Percentiles rank a stretch among this genome's conserved stretches.
Conservation (phyloP, 2,113 vertebrate genomes). For the Nyctibius bracteatus region DNA sequence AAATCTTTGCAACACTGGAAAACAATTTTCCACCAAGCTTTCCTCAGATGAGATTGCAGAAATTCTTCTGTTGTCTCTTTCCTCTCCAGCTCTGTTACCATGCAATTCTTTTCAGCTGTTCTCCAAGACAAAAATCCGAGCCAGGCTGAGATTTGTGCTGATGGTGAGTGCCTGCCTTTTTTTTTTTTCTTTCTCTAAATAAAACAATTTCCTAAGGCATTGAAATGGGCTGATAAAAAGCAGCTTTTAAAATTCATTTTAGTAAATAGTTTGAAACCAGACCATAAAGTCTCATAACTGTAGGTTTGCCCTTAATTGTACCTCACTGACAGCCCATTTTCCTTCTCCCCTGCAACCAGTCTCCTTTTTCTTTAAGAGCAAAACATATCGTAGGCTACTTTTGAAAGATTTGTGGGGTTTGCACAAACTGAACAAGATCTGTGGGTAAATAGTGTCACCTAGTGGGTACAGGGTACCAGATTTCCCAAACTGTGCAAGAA, state of each 20-base stretch:
- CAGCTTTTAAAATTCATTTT: constrained; percentile 57
- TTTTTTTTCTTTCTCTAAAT: neutral
- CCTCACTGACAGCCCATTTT: constrained; percentile 49
- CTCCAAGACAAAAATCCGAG: constrained; percentile 32
- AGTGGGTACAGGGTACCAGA: constrained; percentile 38
- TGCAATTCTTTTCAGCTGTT: neutral
- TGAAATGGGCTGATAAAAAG: constrained; percentile 40
- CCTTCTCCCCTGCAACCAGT: constrained; percentile 20
- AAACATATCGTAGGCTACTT: constrained; percentile 19
- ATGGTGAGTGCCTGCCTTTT: neutral
- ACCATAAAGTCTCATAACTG: constrained; percentile 36
- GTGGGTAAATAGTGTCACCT: constrained; percentile 79
- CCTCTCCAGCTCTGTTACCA: neutral
- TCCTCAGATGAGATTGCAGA: neutral
- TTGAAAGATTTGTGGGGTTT: constrained; percentile 13
- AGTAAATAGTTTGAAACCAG: constrained; percentile 60
- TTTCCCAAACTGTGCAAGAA: neutral
- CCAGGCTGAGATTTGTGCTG: constrained; percentile 34
- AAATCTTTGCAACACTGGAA: neutral
- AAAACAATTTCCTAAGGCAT: constrained; percentile 39
- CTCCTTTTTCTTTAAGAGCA: constrained; percentile 36
- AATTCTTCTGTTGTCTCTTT: neutral
- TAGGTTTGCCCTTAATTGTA: constrained; percentile 51
- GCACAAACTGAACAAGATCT: neutral
- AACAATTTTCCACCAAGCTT: neutral